Percentiles rank a stretch among this genome's conserved stretches.
These are phyloP conservation scores for Trogon melanurus DNA, from an alignment of 2,113 vertebrate genomes.

Conservation along the genomic window DNA sequence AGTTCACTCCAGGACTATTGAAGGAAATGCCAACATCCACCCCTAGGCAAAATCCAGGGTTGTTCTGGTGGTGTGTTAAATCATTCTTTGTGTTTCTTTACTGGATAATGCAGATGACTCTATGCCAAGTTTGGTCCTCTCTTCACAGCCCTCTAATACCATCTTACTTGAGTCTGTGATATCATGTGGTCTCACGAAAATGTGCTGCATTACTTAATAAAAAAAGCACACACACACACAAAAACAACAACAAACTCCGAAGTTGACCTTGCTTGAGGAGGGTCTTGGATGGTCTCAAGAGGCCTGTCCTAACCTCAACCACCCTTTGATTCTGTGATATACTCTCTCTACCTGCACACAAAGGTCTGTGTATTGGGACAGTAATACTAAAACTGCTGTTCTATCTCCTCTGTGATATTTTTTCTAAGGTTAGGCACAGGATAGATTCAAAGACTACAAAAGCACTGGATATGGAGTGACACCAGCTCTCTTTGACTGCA, in stretches of 20 bases:
- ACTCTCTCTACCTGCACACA: accelerated
- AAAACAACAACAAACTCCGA: background rate
- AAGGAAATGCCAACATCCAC: background rate
- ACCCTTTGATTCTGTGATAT: background rate
- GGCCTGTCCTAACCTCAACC: background rate
- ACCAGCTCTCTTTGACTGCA: background rate
- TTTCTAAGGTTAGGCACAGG: background rate
- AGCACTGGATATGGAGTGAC: background rate
- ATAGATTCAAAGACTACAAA: background rate
- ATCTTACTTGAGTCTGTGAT: background rate
- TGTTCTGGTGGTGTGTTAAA: background rate
- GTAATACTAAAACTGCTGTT: background rate
- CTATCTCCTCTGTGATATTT: background rate
- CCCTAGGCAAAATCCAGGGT: background rate
- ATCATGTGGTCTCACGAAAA: background rate
- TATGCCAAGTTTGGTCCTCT: background rate
- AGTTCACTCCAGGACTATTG: background rate
- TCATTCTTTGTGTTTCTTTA: background rate
- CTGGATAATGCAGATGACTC: background rate
- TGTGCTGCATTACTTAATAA: background rate
- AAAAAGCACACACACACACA: background rate
- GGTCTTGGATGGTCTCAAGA: background rate
- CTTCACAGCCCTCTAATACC: background rate
- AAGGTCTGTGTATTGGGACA: background rate
- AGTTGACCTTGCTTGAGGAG: background rate